A percentile compares a stretch with the other conserved stretches of the same genome.
phyloP scores from a whole-genome alignment of 2,797 vertebrate species.

The Melanitta fusca region DNA sequence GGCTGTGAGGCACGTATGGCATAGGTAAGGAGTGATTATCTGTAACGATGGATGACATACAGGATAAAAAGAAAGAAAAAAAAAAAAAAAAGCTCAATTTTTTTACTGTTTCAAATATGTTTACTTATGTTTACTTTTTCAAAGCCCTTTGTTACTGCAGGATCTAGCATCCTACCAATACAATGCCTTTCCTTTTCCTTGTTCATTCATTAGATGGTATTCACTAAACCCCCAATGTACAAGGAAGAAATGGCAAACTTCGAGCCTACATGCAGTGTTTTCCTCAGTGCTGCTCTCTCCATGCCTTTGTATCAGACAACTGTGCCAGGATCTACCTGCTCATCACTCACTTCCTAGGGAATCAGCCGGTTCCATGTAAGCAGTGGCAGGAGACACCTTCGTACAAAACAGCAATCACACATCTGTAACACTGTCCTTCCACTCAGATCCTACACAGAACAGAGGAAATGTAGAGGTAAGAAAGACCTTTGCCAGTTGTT shows the following conservation, averaged over 20 bases:
- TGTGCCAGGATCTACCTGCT: not conserved
- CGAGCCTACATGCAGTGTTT: not conserved
- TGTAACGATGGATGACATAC: not conserved
- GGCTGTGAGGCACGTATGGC: not conserved
- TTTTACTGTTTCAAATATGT: not conserved
- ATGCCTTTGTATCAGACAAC: not conserved
- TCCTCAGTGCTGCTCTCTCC: not conserved
- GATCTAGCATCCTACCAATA: not conserved
- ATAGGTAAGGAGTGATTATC: not conserved
- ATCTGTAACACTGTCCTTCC: not conserved
- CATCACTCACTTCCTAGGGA: not conserved
- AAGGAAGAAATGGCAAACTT: not conserved
- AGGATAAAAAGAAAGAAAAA: not conserved
- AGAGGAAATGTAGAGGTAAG: not conserved
- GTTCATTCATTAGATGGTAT: not conserved
- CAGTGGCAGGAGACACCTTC: not conserved
- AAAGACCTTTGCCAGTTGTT: not conserved
- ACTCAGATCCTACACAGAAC: not conserved
- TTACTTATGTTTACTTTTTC: not conserved
- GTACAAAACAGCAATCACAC: not conserved
- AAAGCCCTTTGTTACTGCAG: not conserved
- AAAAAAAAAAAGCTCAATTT: not conserved
- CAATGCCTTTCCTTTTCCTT: not conserved
- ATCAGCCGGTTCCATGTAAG: not conserved
- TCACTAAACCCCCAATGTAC: not conserved